These are phyloP conservation scores for Muscicapa adusta DNA, from an alignment of 2,113 vertebrate genomes.

Conservation along the genomic window DNA sequence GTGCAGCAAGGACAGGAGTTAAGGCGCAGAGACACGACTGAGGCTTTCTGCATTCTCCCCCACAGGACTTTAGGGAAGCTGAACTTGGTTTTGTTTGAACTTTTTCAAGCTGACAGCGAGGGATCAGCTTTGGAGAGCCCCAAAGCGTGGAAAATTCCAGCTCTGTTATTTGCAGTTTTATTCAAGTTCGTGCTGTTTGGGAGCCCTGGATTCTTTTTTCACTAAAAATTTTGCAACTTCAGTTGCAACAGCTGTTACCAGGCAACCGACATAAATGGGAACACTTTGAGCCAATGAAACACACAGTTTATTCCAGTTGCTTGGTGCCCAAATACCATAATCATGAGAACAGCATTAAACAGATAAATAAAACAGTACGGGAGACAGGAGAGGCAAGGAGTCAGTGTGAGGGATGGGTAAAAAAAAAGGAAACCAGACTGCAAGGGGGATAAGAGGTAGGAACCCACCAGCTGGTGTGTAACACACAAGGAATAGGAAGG, in stretches of 20 bases:
- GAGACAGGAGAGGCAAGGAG: not conserved
- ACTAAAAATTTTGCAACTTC: constrained; percentile 45
- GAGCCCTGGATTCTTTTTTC: not conserved
- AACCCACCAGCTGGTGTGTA: rapidly evolving
- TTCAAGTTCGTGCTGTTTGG: not conserved
- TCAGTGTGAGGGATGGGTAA: not conserved
- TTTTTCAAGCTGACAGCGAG: not conserved
- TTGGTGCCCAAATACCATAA: constrained; percentile 33
- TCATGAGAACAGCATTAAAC: constrained; percentile 11
- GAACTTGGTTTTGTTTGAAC: not conserved
- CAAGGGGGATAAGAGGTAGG: not conserved
- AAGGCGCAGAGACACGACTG: not conserved
- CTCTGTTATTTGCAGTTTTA: not conserved
- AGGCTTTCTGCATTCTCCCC: not conserved
- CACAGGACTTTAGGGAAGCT: not conserved
- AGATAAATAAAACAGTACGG: not conserved
- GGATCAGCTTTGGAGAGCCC: constrained; percentile 3
- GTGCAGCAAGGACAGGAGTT: not conserved
- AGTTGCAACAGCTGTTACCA: constrained; percentile 37
- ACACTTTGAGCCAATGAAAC: not conserved
- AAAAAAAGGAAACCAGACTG: not conserved
- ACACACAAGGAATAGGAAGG: not conserved
- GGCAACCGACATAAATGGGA: constrained; percentile 26
- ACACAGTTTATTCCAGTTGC: constrained; percentile 20
- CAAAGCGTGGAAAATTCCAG: constrained; percentile 36